Base-by-base conservation (phyloP, 2,888 invertebrate genomes). In the Stenoptilia bipunctidactyla region DNA sequence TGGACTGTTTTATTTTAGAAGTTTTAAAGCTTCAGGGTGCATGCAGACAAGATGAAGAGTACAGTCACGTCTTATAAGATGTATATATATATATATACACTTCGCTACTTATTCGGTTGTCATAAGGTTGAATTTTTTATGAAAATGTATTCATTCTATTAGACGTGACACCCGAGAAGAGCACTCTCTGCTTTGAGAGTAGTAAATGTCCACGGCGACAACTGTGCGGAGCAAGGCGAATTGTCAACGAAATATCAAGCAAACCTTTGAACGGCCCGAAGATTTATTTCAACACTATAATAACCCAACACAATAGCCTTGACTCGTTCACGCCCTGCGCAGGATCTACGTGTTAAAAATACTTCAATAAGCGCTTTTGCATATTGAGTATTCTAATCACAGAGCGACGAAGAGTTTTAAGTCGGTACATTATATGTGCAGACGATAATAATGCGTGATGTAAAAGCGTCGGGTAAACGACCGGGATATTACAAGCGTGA, bases 151-250 rank as follows among this genome's bases (percentile, higher is more conserved):
- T n/a, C n/a, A n/a, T n/a, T n/a, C n/a, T n/a, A n/a, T n/a, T n/a
- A n/a, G n/a, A n/a, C n/a, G n/a, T n/a, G n/a, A n/a, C n/a, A n/a
- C n/a, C n/a, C n/a, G 56, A 60, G 66, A 58, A 54, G 61, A 70
- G 69, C 51, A 62, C 62, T 57, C 73, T 74, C 53, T 43, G 51
- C 34, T 37, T 65, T 62, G 63, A 55, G 64, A 65, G 67, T 63
- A 68, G 53, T 66, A 68, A 70, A 70, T 72, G 67, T 69, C 59
- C 58, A 59, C 57, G 54, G 47, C 48, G 53, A 52, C 54, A 25
- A 45, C 46, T 46, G 49, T 51, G 43, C 43, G 43, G 45, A 43
- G 45, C 40, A 45, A 40, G 45, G 42, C 37, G 43, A 41, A 8
- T 30, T 8, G 30, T 30, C 6, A 5, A 5, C 37, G 43, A 41